Conservation (phyloP, 23 tunicate genomes). For the Diplosoma virens region DNA sequence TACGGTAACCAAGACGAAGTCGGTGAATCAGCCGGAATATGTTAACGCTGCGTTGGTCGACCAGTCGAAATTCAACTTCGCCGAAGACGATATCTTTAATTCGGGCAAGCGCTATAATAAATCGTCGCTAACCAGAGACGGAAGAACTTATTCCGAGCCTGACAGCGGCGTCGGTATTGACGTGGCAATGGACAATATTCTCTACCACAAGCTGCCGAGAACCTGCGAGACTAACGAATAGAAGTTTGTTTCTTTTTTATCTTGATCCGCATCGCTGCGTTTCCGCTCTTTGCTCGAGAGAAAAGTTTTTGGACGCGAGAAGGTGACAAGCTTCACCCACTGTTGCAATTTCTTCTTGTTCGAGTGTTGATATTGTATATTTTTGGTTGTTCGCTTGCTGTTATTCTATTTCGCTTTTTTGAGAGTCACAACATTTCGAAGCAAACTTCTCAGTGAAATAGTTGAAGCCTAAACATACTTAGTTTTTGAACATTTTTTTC, state of each 20-base stretch:
- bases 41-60: slow-evolving; percentile 19
- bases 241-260: too few species aligned
- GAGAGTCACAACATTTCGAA: too few species aligned
- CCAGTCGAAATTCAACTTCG: background rate
- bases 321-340: background rate
- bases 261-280: background rate
- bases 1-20: slow-evolving; percentile 1
- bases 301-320: background rate
- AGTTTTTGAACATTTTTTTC: too few species aligned
- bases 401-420: too few species aligned
- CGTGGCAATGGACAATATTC: slow-evolving; percentile 61
- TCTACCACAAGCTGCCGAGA: slow-evolving; percentile 61
- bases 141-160: slow-evolving; percentile 83
- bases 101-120: background rate
- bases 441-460: too few species aligned
- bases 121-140: background rate
- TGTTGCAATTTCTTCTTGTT: background rate
- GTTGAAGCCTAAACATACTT: too few species aligned
- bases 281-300: background rate
- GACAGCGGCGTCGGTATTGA: slow-evolving; percentile 93
- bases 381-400: too few species aligned
- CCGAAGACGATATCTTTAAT: slow-evolving; percentile 53
- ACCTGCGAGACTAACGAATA: background rate
- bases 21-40: slow-evolving; percentile 30
- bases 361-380: too few species aligned